Evolutionary conservation across 2,113 vertebrate species (phyloP).

Genomic region (Cariama cristata): DNA sequence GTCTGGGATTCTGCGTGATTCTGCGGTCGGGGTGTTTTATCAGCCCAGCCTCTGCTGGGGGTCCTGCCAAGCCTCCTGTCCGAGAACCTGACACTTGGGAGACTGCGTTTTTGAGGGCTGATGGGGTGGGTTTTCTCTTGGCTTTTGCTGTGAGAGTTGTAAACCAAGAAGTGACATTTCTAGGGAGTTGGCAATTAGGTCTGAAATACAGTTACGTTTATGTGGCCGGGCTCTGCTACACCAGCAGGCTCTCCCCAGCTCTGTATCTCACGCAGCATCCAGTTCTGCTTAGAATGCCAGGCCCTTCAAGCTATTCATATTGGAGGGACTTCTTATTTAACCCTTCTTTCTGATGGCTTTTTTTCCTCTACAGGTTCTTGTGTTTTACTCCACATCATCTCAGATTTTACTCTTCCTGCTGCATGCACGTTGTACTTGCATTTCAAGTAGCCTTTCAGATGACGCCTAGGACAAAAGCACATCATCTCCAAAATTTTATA

Average conservation of each 20-base stretch:
- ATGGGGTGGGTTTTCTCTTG: not conserved
- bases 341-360: not conserved
- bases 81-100: not conserved
- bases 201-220: not conserved
- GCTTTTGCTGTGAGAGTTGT: accelerated
- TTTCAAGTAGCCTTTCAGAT: not conserved
- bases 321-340: not conserved
- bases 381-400: not conserved
- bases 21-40: not conserved
- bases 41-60: not conserved
- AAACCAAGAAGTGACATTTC: not conserved
- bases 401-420: accelerated
- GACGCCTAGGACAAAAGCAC: not conserved
- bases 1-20: too few species aligned
- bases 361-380: not conserved
- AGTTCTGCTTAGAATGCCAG: not conserved
- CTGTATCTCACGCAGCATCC: not conserved
- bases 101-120: too few species aligned
- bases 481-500: not conserved
- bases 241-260: not conserved
- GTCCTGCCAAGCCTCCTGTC: not conserved
- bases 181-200: not conserved
- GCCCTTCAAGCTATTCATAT: not conserved
- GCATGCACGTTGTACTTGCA: not conserved
- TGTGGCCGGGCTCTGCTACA: not conserved